Base-by-base conservation (phyloP, 2,113 vertebrate genomes). In the Hemiprocne comata region DNA sequence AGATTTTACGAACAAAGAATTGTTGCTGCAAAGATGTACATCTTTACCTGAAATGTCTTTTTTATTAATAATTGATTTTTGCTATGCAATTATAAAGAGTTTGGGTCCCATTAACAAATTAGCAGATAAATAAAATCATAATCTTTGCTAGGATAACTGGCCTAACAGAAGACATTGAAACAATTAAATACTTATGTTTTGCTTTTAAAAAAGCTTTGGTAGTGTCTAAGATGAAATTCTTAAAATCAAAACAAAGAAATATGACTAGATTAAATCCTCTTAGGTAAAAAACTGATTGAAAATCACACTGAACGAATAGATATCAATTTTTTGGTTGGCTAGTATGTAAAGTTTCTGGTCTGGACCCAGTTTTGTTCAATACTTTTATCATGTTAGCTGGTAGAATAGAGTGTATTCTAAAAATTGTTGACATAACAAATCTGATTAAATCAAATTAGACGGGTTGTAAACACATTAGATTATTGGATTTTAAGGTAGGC, bases 31-130 rank as follows among this genome's bases (percentile, higher is more conserved):
- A 95, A 94, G 54, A 34, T 7, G 6, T 48, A 94, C 66, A 23
- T 87, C 62, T 96, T 82, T 65, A 87, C 85, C 62, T 95, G 61
- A 34, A 80, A 12, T 85, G 53, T 29, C 24, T n/a, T 95, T 75
- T 44, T 50, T 73, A 86, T 94, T 70, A 95, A 95, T 85, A 88
- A 95, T 42, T 95, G 73, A 82, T 93, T 90, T 96, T 78, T 8
- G 46, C 11, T 58, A 70, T 60, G 29, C 3, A 86, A 55, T 53
- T 53, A 5, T 78, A 57, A 85, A 61, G 54, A 72, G 6, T 70
- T 87, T 90, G 17, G 12, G 50, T 89, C 44, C 91, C 50, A 85
- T 89, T 85, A 95, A 83, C 42, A 94, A 94, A 89, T 82, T 51
- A 42, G 23, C 18, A 85, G 9, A 23, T 44, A 74, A 94, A 72